Conservation (phyloP, 2,888 invertebrate species). For the Idaea dimidiata region DNA sequence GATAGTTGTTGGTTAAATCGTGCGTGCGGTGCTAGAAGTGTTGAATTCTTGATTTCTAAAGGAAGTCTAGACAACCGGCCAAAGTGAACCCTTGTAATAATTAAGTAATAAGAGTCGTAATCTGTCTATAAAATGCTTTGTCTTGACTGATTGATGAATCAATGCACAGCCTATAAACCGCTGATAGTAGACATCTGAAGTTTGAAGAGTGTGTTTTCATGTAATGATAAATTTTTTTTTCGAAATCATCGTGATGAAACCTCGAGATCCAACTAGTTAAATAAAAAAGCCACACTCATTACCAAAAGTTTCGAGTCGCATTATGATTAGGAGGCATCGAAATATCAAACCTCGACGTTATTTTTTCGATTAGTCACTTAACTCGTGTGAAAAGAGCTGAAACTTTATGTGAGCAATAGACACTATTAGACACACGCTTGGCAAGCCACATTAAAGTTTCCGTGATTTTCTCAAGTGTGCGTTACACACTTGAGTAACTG, state of each 20-base stretch:
- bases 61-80: neutral
- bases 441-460: neutral
- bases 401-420: neutral
- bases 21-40: conserved; percentile 20
- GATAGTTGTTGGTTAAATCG: conserved; percentile 22
- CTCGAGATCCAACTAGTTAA: no score
- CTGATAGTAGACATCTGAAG: no score
- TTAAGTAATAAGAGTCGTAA: neutral
- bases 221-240: no score
- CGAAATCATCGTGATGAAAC: no score
- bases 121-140: neutral
- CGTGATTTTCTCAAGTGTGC: neutral
- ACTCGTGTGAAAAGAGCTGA: neutral
- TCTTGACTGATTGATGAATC: neutral
- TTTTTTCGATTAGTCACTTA: no score
- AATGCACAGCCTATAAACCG: neutral
- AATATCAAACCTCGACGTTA: no score
- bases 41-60: conserved; percentile 6
- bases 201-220: no score
- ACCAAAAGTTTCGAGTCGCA: no score
- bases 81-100: neutral
- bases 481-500: no score
- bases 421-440: neutral
- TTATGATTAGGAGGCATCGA: no score
- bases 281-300: no score